phyloP scores from a whole-genome alignment of 2,113 vertebrate species.

The Cacatua alba region DNA sequence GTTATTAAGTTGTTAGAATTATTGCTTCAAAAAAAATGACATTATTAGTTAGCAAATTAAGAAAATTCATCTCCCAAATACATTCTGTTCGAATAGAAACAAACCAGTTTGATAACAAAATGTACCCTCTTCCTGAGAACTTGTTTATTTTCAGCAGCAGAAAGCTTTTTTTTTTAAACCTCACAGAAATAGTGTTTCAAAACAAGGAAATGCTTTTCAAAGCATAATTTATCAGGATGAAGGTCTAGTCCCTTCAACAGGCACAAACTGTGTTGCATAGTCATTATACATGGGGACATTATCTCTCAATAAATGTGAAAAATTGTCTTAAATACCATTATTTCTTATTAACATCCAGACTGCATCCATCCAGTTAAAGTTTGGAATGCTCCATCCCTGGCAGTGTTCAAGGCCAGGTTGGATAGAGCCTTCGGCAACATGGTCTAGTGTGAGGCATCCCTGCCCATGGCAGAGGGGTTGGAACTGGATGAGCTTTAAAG shows the following conservation, averaged over 20 bases:
- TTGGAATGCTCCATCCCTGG: neutral
- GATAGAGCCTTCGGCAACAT: neutral
- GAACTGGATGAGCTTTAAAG: neutral
- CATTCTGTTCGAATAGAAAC: neutral
- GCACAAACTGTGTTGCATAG: neutral
- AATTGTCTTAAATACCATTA: neutral
- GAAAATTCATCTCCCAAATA: neutral
- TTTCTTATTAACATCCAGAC: neutral
- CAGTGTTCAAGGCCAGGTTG: neutral
- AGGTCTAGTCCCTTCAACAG: neutral
- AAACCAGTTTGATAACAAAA: neutral
- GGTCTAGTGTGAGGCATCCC: neutral
- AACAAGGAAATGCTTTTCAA: conserved; percentile 13
- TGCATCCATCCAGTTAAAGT: neutral
- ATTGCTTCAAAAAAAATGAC: neutral
- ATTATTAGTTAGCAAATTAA: neutral
- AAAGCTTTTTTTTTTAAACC: neutral
- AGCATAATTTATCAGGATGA: neutral
- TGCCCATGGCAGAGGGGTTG: neutral
- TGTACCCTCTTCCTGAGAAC: neutral
- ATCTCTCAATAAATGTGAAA: neutral
- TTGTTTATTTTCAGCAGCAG: neutral
- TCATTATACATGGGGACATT: neutral
- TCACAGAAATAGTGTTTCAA: conserved; percentile 15
- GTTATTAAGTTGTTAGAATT: conserved; percentile 10